Base-by-base conservation (phyloP, 2,888 invertebrate genomes). In the Trachelus troglodyta region DNA sequence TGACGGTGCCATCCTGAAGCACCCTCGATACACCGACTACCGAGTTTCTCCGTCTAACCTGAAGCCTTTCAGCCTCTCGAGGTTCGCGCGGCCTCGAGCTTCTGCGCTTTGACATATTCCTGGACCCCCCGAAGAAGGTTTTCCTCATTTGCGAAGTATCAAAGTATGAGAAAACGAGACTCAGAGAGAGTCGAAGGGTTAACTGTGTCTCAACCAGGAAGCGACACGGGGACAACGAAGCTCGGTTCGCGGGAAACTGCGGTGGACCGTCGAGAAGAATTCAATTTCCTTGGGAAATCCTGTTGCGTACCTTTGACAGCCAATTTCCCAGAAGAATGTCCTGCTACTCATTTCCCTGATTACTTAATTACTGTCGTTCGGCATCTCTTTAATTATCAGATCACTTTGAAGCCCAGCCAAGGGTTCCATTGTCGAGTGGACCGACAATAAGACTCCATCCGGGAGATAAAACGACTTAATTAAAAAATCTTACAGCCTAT, bases 1-100 rank as follows among this genome's bases (percentile, higher is more conserved):
- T 89, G 89, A 89, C 88, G 86, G 80, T 85, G 87, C 87, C 84
- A 83, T 82, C 80, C 85, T 87, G 77, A 82, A 89, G 88, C 78
- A 83, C 85, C 80, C 86, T 87, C 85, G 83, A 79, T 75, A 76
- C 35, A 3, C 81, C 40, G 40, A 40, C 40, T 40, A 4, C 79
- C 69, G 80, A 80, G 79, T 83, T 85, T 86, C 85, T 84, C 83
- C 83, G 81, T 86, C 81, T 83, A 86, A 85, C 86, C 82, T 82
- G 81, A 78, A 71, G 31, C 73, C 80, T 76, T 77, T 78, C 75
- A 34, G 73, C n/a, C 75, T 75, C 68, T 69, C 69, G 34, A 69
- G 33, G n/a, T 33, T 79, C 56, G 68, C 11, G 33, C 73, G 56
- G 74, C 35, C 69, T 76, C 73, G 30, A 34, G 74, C 74, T 76